phyloP scores from a whole-genome alignment of 2,797 vertebrate genomes.

The Lithobates pipiens region DNA sequence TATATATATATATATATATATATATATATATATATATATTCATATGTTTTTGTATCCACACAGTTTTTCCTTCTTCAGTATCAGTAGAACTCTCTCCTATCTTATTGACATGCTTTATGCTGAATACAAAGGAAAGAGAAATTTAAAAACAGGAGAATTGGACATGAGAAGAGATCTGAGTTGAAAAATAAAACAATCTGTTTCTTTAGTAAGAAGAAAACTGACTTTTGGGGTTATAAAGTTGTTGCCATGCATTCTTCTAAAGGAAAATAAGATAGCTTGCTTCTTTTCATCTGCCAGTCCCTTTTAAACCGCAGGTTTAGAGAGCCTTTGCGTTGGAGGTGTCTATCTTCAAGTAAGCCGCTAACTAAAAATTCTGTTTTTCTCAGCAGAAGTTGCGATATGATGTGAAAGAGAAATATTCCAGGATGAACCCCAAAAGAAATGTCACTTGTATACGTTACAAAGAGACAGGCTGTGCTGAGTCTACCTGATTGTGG shows the following conservation, averaged over 20 bases:
- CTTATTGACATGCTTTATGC: too few species aligned
- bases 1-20: too few species aligned
- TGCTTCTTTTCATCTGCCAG: conserved; percentile 69
- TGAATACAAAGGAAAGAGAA: conserved; percentile 59
- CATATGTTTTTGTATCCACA: too few species aligned
- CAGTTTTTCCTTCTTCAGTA: background rate
- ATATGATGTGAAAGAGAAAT: conserved; percentile 75
- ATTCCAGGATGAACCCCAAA: conserved; percentile 75
- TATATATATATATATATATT: too few species aligned
- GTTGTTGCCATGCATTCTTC: conserved; percentile 71
- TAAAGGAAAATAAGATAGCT: conserved; percentile 68
- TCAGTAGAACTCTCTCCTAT: conserved; percentile 3
- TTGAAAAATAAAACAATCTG: conserved; percentile 68
- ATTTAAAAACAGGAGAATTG: conserved; percentile 56
- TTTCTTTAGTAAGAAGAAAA: conserved; percentile 66
- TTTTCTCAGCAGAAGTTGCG: conserved; percentile 77
- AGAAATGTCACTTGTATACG: conserved; percentile 78
- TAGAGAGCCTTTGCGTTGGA: conserved; percentile 65
- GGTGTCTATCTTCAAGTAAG: conserved; percentile 69
- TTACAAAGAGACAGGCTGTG: conserved; percentile 72
- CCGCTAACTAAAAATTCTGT: conserved; percentile 74
- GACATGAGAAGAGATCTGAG: conserved; percentile 66
- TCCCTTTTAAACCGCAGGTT: conserved; percentile 71
- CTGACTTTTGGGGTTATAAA: conserved; percentile 66
- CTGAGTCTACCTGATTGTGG: conserved; percentile 62